Evolutionary conservation across 2,113 vertebrate genomes (phyloP), one percentile per base, ranked within the genome.

Genomic region (Turnix velox): DNA sequence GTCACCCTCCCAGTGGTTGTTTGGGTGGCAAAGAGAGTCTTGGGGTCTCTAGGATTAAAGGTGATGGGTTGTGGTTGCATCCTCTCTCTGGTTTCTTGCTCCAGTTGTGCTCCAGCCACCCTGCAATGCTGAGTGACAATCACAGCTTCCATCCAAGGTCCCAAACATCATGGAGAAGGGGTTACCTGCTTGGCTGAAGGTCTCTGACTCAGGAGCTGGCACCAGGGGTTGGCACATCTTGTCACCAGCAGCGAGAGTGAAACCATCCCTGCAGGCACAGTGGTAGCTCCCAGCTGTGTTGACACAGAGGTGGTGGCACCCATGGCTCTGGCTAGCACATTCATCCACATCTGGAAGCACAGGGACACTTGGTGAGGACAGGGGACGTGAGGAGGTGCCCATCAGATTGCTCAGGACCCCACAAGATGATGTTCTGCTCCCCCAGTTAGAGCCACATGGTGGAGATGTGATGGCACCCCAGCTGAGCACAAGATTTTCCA

Each of bases 331-430:
- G 1, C 83, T 11, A 14, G 86, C 19, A 28, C 99, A 99, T 54
- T 99, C 99, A 2, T 99, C 98, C 95, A 99, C 96, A 1, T 99
- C 99, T 99, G 96, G 16, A 94, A 95, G 3, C 49, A 92, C 46
- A 82, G 55, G 25, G 8, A 51, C 0, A 2, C 35, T 52, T 48
- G 0, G 23, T n/a, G 77, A 69, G 88, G 33, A 8, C 18, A 18
- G 33, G 35, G 63, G 18, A 4, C 31, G 4, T 7, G 24, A 27
- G 25, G 35, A 43, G 11, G 24, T 6, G 65, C 40, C 46, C 9
- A 11, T 6, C 4, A 1, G 18, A 6, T 0, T 8, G 30, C 37
- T 73, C 22, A 42, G 72, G n/a, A n/a, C 33, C 62, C 27, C 2
- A 4, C 11, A 6, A 58, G 28, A 25, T 4, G 17, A 19, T 31